Evolutionary conservation across 2,888 invertebrate genomes (phyloP).

Genomic region (Synergus itoensis): DNA sequence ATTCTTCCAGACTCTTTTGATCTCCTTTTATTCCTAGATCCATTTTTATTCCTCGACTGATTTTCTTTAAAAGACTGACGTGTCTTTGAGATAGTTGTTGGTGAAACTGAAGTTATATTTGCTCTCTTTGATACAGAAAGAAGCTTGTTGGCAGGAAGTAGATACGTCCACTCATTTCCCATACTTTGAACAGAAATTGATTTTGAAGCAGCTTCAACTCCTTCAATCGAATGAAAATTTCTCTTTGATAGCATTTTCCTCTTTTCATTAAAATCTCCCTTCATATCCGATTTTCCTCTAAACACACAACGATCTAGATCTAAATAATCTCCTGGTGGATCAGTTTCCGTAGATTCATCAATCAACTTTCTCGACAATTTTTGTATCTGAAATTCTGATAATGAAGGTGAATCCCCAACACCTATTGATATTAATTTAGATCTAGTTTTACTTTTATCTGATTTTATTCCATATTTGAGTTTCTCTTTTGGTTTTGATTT

Average conservation of each 20-base stretch:
- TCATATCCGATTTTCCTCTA: neutral
- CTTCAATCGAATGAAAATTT: neutral
- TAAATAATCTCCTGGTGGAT: neutral
- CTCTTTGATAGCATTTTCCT: neutral
- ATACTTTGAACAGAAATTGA: slow-evolving; percentile 5
- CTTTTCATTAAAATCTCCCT: neutral
- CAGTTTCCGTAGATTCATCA: neutral
- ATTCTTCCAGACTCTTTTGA: slow-evolving; percentile 1
- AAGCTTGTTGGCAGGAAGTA: neutral
- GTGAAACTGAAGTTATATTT: neutral
- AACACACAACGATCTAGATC: neutral
- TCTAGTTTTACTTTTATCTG: neutral
- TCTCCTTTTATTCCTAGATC: neutral
- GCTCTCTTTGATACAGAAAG: neutral
- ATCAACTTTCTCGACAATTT: neutral
- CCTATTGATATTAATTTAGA: neutral
- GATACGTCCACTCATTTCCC: neutral
- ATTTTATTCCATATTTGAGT: neutral
- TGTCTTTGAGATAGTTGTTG: neutral
- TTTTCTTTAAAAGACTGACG: slow-evolving; percentile 17
- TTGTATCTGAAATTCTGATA: neutral
- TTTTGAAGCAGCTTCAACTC: neutral
- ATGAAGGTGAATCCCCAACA: neutral
- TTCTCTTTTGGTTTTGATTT: neutral
- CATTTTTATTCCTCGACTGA: neutral